Percentiles rank a stretch among this genome's conserved stretches.
Evolutionary conservation across 2,888 invertebrate genomes (phyloP).

Genomic region (Tipula unca): DNA sequence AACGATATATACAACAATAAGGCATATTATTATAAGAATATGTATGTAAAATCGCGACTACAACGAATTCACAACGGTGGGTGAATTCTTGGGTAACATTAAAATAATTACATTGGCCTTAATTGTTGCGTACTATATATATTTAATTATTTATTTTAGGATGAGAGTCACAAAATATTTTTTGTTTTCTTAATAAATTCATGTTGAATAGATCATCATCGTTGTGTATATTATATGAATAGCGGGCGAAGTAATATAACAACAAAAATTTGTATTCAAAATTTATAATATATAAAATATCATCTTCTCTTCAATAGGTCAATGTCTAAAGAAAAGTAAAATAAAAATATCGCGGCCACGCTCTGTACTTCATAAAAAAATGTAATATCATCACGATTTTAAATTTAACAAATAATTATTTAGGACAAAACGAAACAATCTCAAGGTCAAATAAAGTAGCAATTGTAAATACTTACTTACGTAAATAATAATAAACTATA

Average conservation of each 20-base stretch:
- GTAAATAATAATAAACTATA: background rate
- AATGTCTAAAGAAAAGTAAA: constrained; percentile 8
- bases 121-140: background rate
- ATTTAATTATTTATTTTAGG: background rate
- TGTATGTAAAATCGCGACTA: background rate
- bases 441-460: background rate
- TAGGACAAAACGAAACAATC: background rate
- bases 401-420: background rate
- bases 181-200: background rate
- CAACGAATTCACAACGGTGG: background rate
- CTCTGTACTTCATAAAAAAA: background rate
- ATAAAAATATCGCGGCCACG: background rate
- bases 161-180: background rate
- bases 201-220: background rate
- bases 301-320: background rate
- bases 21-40: background rate
- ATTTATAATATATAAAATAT: background rate
- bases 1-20: background rate
- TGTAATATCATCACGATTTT: background rate
- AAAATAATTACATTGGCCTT: background rate
- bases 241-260: background rate
- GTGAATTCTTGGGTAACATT: constrained; percentile 1
- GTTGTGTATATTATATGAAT: background rate
- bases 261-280: background rate
- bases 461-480: too few species aligned